These are phyloP conservation scores for Drosophila rhopaloa DNA, from an alignment of 1,140 invertebrate species.

Conservation along the genomic window DNA sequence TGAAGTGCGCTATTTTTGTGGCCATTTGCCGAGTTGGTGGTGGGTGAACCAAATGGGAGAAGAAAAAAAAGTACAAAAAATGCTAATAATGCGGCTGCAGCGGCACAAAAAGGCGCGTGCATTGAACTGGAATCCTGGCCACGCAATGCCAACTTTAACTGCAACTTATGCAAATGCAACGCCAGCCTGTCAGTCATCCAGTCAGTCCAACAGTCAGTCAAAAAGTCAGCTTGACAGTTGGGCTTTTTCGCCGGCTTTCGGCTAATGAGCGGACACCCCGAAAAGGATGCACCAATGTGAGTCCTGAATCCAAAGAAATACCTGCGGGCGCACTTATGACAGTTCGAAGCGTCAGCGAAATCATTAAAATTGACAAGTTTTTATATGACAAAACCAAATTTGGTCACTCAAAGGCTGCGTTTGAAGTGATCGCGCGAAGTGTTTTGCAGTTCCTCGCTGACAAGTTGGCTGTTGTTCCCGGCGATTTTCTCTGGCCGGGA, in stretches of 20 bases:
- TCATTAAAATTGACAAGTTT: conserved; percentile 84
- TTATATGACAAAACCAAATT: conserved; percentile 78
- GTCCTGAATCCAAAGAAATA: conserved; percentile 45
- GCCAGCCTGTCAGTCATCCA: conserved; percentile 45
- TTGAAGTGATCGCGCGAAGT: conserved; percentile 58
- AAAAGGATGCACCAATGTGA: conserved; percentile 13
- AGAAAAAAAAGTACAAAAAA: conserved; percentile 46
- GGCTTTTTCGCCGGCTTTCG: neutral
- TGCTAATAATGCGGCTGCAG: conserved; percentile 79
- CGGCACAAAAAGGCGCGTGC: conserved; percentile 59
- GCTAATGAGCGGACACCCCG: conserved; percentile 68
- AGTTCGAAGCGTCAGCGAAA: conserved; percentile 84
- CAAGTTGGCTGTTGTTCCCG: conserved; percentile 54
- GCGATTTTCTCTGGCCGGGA: conserved; percentile 8
- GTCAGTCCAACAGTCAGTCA: conserved; percentile 43
- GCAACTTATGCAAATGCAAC: conserved; percentile 65
- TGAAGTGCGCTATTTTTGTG: conserved; percentile 82
- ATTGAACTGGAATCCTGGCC: conserved; percentile 71
- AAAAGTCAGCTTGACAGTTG: conserved; percentile 37
- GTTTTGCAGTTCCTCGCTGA: conserved; percentile 46
- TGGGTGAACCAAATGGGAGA: conserved; percentile 36
- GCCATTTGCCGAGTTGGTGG: conserved; percentile 62
- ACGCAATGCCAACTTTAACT: conserved; percentile 52
- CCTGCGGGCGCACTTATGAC: conserved; percentile 81
- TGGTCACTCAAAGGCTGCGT: conserved; percentile 75